Evolutionary conservation across 2,797 vertebrate genomes (phyloP).

Genomic region (Brachyrhaphis roseni): DNA sequence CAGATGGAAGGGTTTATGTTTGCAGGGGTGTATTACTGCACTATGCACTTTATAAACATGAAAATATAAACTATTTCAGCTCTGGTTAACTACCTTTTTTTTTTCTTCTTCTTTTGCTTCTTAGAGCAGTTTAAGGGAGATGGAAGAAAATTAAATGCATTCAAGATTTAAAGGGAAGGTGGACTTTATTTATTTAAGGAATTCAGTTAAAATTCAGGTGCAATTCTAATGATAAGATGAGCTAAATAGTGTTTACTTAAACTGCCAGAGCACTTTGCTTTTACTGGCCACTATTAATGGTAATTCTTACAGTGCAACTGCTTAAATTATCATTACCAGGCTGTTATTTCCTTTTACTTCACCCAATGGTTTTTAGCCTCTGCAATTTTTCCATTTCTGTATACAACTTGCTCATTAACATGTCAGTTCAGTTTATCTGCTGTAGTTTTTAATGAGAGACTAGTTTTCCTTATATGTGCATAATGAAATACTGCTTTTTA

Average conservation of each 20-base stretch:
- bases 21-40: slow-evolving; percentile 15
- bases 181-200: slow-evolving; percentile 23
- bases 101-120: slow-evolving; percentile 22
- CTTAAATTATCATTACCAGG: slow-evolving; percentile 38
- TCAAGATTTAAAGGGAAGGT: slow-evolving; percentile 40
- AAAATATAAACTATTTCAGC: slow-evolving; percentile 33
- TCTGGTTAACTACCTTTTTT: slow-evolving; percentile 45
- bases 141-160: slow-evolving; percentile 30
- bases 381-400: slow-evolving; percentile 32
- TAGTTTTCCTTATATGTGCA: slow-evolving; percentile 37
- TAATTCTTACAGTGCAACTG: slow-evolving; percentile 12
- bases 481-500: slow-evolving; percentile 40
- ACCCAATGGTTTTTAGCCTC: slow-evolving; percentile 42
- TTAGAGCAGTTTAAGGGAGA: slow-evolving; percentile 11
- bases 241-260: slow-evolving; percentile 11
- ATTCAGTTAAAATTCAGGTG: neutral
- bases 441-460: slow-evolving; percentile 34
- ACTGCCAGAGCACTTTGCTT: slow-evolving; percentile 12
- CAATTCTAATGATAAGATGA: slow-evolving; percentile 3
- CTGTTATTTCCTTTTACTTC: slow-evolving; percentile 44
- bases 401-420: slow-evolving; percentile 43
- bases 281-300: slow-evolving; percentile 11
- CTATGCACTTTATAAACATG: slow-evolving; percentile 11
- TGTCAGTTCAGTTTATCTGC: slow-evolving; percentile 44
- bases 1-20: slow-evolving; percentile 26